Percentiles rank a stretch among this genome's conserved stretches.
Evolutionary conservation across 2,888 invertebrate genomes (phyloP).

Genomic region (Phortica okadai): DNA sequence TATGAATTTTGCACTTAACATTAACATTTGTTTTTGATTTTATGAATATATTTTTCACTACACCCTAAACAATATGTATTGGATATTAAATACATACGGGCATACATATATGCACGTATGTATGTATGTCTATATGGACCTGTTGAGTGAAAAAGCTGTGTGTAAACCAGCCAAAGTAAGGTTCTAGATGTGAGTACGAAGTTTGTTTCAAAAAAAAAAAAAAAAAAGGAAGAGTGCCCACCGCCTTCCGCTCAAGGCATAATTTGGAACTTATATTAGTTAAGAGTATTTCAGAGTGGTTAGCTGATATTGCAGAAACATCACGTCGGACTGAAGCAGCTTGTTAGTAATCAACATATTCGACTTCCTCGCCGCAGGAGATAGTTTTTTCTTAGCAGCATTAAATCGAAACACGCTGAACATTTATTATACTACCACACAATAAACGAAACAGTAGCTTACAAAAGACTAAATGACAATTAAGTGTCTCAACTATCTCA

Average conservation of each 20-base stretch:
- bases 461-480: too few relatives aligned
- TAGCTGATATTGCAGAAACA: constrained; percentile 42
- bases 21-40: neutral
- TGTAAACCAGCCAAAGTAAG: neutral
- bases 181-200: neutral
- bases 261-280: constrained; percentile 49
- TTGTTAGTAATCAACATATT: constrained; percentile 58
- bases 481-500: too few relatives aligned
- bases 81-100: constrained; percentile 10
- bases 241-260: constrained; percentile 42
- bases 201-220: constrained; percentile 19
- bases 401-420: constrained; percentile 35
- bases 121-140: constrained; percentile 8
- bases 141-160: constrained; percentile 8
- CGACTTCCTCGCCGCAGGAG: constrained; percentile 54
- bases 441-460: too few relatives aligned
- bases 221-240: constrained; percentile 37
- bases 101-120: constrained; percentile 14
- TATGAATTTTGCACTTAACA: neutral
- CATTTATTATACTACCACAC: too few relatives aligned
- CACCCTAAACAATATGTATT: neutral
- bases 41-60: neutral
- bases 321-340: constrained; percentile 45
- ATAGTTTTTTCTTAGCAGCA: constrained; percentile 53
- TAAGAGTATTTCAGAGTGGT: constrained; percentile 42